Percentiles rank a stretch among this genome's conserved stretches.
Conservation (phyloP, 37 sponge, comb jelly and placozoan species). For the Spongia lamella region DNA sequence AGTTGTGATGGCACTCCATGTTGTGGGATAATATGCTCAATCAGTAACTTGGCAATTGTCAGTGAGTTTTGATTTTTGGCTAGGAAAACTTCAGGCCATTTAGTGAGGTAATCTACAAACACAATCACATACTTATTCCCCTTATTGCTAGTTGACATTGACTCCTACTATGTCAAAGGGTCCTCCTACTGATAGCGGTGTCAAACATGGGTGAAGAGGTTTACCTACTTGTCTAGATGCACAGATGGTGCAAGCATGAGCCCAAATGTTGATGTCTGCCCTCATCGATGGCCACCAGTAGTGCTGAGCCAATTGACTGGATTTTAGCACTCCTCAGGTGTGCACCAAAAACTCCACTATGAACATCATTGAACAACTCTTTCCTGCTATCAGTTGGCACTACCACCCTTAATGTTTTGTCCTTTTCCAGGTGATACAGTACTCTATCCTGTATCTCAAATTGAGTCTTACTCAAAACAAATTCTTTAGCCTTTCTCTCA, state of each 20-base stretch:
- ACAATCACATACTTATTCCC: conserved; percentile 57
- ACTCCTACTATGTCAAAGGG: conserved; percentile 56
- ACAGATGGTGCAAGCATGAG: conserved; percentile 30
- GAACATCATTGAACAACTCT: conserved; percentile 31
- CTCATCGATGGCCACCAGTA: conserved; percentile 60
- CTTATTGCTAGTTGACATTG: conserved; percentile 16
- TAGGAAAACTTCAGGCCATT: conserved; percentile 50
- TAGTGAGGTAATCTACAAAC: conserved; percentile 54
- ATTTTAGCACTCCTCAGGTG: conserved; percentile 41
- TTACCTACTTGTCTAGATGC: conserved; percentile 20
- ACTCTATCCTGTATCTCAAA: conserved; percentile 31
- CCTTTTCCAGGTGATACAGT: conserved; percentile 42
- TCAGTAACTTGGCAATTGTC: conserved; percentile 43
- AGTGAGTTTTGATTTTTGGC: conserved; percentile 11
- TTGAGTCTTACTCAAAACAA: conserved; percentile 7
- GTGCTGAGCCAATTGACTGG: conserved; percentile 26
- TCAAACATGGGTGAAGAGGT: conserved; percentile 21
- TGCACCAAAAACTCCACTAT: conserved; percentile 41
- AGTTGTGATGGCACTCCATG: conserved; percentile 36
- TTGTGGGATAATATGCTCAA: conserved; percentile 24
- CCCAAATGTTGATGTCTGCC: conserved; percentile 25
- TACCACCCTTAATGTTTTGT: conserved; percentile 40
- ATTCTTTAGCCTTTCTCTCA: not conserved
- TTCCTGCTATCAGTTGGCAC: conserved; percentile 18
- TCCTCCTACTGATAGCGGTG: conserved; percentile 54